Evolutionary conservation across 2,797 vertebrate species (phyloP).

Genomic region (Betta splendens): DNA sequence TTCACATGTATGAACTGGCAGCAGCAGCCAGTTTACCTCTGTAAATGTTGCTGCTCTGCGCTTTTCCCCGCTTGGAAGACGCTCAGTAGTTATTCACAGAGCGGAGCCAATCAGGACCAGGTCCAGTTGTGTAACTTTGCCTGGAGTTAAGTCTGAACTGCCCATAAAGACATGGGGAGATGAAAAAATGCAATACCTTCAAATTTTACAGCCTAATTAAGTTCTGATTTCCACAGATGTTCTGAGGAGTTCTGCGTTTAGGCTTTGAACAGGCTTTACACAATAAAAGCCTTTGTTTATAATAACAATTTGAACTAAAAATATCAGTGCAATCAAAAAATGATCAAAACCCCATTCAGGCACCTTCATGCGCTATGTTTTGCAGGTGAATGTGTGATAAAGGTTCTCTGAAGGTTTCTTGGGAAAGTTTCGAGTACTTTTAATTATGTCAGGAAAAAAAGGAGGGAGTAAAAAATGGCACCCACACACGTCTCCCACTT

Average conservation of each 20-base stretch:
- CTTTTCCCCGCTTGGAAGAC: slow-evolving; percentile 21
- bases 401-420: slow-evolving; percentile 17
- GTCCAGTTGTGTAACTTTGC: slow-evolving; percentile 22
- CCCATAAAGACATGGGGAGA: slow-evolving; percentile 17
- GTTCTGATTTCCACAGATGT: slow-evolving; percentile 26
- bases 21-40: slow-evolving; percentile 20
- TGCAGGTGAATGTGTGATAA: slow-evolving; percentile 11
- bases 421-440: slow-evolving; percentile 32
- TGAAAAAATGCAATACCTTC: slow-evolving; percentile 32
- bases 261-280: background rate
- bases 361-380: background rate
- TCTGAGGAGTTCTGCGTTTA: background rate
- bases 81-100: slow-evolving; percentile 30
- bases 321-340: slow-evolving; percentile 1
- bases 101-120: slow-evolving; percentile 31
- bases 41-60: background rate
- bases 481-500: slow-evolving; percentile 35
- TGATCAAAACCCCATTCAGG: slow-evolving; percentile 8
- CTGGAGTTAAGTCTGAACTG: slow-evolving; percentile 37
- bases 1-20: slow-evolving; percentile 11
- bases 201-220: slow-evolving; percentile 30
- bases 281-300: background rate
- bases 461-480: background rate
- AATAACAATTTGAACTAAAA: slow-evolving; percentile 20
- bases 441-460: slow-evolving; percentile 16